A percentile compares a stretch with the other conserved stretches of the same genome.
Conservation (phyloP, 2,888 invertebrate genomes). For the Galerucella pusilla region DNA sequence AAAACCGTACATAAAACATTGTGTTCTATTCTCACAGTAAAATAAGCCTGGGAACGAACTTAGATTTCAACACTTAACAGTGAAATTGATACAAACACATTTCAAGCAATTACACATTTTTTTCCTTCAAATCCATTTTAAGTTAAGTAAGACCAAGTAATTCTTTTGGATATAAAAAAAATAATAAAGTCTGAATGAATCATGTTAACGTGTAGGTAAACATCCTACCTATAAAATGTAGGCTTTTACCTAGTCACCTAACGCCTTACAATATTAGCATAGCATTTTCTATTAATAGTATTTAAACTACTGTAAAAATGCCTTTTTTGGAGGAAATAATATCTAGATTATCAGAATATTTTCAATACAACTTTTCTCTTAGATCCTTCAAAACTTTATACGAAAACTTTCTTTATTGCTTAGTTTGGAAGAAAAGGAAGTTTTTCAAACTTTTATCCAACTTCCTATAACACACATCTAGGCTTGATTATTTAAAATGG, state of each 20-base stretch:
- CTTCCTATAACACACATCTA: too few relatives aligned
- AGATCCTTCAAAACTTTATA: too few relatives aligned
- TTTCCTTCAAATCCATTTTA: too few relatives aligned
- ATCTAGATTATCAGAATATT: not conserved
- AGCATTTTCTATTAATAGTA: not conserved
- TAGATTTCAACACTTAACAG: not conserved
- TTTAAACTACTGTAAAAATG: not conserved
- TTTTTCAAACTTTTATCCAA: too few relatives aligned
- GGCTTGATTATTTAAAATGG: too few relatives aligned
- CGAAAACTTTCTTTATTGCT: too few relatives aligned
- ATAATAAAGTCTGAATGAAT: not conserved
- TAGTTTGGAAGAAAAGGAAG: too few relatives aligned
- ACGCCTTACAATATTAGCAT: not conserved
- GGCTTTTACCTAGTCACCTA: conserved; percentile 6
- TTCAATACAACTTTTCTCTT: too few relatives aligned
- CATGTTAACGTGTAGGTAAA: not conserved
- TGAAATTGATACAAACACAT: not conserved
- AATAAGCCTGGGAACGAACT: conserved; percentile 1
- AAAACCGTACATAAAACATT: conserved; percentile 5
- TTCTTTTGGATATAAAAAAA: not conserved
- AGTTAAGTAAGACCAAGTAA: not conserved
- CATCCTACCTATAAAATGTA: not conserved
- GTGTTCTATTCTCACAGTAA: not conserved
- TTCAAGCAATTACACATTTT: not conserved
- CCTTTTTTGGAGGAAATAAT: not conserved